Conservation (phyloP, 1,140 invertebrate species). For the Saccostrea echinata region DNA sequence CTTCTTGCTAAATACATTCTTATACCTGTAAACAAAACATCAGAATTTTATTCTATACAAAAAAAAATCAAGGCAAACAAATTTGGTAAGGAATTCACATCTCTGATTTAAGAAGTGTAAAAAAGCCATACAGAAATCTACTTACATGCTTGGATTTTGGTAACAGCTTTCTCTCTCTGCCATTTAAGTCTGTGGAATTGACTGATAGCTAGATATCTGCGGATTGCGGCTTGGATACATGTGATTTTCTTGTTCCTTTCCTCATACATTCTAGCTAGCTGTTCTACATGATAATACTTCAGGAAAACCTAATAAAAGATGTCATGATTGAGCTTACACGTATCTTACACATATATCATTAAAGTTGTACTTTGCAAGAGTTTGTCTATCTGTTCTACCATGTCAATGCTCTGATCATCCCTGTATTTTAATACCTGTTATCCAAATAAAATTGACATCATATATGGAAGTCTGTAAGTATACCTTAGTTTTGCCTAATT, state of each 20-base stretch:
- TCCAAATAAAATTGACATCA: background rate
- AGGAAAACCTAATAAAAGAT: conserved; percentile 85
- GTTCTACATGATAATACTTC: conserved; percentile 92
- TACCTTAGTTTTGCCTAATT: conserved; percentile 89
- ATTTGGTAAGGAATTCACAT: no score
- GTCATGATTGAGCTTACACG: no score
- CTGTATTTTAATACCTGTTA: no score
- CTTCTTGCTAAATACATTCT: conserved; percentile 40
- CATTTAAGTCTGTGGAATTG: conserved; percentile 78
- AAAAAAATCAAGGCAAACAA: background rate
- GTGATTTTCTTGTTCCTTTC: conserved; percentile 86
- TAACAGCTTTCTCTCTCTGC: conserved; percentile 81
- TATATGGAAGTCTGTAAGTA: background rate
- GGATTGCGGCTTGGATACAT: conserved; percentile 86
- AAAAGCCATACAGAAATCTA: background rate
- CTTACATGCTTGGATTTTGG: conserved; percentile 75
- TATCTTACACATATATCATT: no score
- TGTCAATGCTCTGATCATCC: no score
- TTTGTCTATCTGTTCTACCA: no score
- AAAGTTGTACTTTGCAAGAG: no score
- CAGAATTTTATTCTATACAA: background rate
- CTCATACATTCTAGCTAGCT: conserved; percentile 89
- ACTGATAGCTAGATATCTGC: conserved; percentile 86
- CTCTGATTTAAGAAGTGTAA: no score
- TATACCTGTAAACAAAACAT: conserved; percentile 34